Percentiles rank a stretch among this genome's conserved stretches.
Evolutionary conservation across 2,113 vertebrate genomes (phyloP).

Genomic region (Melanocharis versteri): DNA sequence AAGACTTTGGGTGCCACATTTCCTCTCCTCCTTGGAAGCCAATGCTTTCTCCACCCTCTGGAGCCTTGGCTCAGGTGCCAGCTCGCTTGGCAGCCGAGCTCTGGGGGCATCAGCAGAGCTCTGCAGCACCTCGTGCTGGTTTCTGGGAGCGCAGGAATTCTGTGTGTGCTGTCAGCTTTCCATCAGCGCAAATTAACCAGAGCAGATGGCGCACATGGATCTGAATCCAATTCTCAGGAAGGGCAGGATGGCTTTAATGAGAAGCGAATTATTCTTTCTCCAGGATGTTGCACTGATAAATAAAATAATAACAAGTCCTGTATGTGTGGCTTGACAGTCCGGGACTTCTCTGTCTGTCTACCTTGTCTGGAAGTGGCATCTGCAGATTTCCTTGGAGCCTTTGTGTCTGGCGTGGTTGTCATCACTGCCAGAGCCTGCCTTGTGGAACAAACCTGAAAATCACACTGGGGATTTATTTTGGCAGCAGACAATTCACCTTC

Average conservation of each 20-base stretch:
- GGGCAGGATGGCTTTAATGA: neutral
- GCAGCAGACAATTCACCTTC: neutral
- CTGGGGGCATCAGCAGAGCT: neutral
- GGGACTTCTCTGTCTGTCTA: neutral
- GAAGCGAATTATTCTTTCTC: neutral
- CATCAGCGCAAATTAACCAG: neutral
- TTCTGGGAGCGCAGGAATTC: neutral
- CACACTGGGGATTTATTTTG: neutral
- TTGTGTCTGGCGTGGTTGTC: neutral
- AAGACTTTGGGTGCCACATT: neutral
- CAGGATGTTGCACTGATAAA: neutral
- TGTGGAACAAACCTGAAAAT: neutral
- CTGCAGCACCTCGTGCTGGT: neutral
- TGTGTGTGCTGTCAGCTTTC: neutral
- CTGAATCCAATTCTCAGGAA: neutral
- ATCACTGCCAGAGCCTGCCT: neutral
- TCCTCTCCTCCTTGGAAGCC: neutral
- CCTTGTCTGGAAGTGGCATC: neutral
- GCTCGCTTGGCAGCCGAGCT: neutral
- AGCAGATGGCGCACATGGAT: neutral
- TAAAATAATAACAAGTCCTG: neutral
- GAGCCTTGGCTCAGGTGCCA: neutral
- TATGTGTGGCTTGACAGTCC: neutral
- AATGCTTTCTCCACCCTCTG: neutral
- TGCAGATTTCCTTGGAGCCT: neutral